Evolutionary conservation across 1,140 invertebrate species (phyloP), one percentile per base, ranked within the genome.

Genomic region (Lasaia peninsularis): DNA sequence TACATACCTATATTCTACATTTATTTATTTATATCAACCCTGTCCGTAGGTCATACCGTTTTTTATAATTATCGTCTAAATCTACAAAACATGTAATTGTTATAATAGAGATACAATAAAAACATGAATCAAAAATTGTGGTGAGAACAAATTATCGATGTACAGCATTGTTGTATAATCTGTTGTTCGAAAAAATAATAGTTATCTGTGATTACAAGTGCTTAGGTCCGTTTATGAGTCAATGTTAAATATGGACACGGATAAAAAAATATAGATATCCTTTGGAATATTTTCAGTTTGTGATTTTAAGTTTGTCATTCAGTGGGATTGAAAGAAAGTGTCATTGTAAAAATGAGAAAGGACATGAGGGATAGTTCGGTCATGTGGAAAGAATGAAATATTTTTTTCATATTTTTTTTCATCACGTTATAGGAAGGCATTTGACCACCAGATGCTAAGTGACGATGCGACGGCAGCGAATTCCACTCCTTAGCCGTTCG

Each of bases 21-120:
- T 34, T 11, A 14, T 37, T 37, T 16, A 12, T 8, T 14, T 14
- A 8, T 40, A 2, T 9, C 33, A 35, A 12, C 33, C 33, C 33
- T 35, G 12, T n/a, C 33, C 9, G 14, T 16, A 40, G 16, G 1
- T 9, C 14, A 14, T 3, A 40, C 16, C 16, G 14, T 40, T 40
- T 16, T 37, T 16, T 9, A n/a, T 16, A 40, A 40, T 40, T 14
- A 40, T 18, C 35, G 2, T 40, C 7, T 16, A 40, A 40, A 40
- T n/a, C 35, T 16, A 40, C 35, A 16, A 40, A 40, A 40, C 35
- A 44, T 44, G 7, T 44, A 20, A 44, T 44, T 44, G 37, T 20
- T 44, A 44, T 44, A 44, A 44, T 44, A 44, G 37, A 44, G 37
- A 44, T 44, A 44, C 37, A 18, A 10, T 44, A 44, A 44, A 44